Base-by-base conservation (phyloP, 2,888 invertebrate genomes). In the Drosophila neoperkinsi region DNA sequence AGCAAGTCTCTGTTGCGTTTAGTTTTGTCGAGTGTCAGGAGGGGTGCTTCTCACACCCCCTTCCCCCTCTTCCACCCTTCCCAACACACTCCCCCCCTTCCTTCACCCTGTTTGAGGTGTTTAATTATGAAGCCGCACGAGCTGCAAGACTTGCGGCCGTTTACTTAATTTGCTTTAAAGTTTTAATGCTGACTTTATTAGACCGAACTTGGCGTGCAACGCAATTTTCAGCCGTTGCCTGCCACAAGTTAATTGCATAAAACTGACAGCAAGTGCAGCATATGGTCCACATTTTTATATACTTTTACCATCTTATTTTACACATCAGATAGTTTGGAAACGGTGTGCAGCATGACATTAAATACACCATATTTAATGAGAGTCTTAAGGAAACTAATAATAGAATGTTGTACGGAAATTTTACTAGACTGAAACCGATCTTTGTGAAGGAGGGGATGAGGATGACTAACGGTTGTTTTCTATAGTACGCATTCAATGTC, bases 111-210 rank as follows among this genome's bases (percentile, higher is more conserved):
- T 61, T 60, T 63, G 74, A 79, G 81, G 78, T 79, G 81, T 78
- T 79, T 79, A 79, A 79, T 79, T 79, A 79, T 78, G 82, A 73
- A 62, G 81, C 64, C 81, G 81, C 72, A 77, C 72, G 67, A 71
- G 67, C 75, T 46, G 53, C 57, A 62, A 1, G 25, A 64, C 67
- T 81, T 83, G 77, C 43, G 74, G 85, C 81, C 69, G 63, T 66
- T 83, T 66, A 83, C 74, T 83, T 86, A 86, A 88, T 88, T 88
- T 86, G 71, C 70, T 75, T 71, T 82, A 41, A 74, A 84, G 72
- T 85, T 82, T 76, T 76, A 71, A 77, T 77, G 52, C 57, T n/a
- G 71, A 71, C 73, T 77, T 81, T 66, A 80, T 81, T 66, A 61
- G 66, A 34, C 59, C n/a, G 16, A 51, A 50, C 33, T 59, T 53